phyloP scores from a whole-genome alignment of 2,113 vertebrate genomes.

The human region GRCh38 chr4:180357501-180358000 shows the following conservation, averaged over 20 bases:
- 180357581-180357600: neutral
- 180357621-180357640: neutral
- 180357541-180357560: neutral
- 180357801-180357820: neutral
- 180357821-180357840: neutral
- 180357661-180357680: neutral
- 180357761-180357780: neutral
- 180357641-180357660: neutral
- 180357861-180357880: neutral
- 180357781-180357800: neutral
- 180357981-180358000: no score
- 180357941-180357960: neutral
- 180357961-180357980: neutral
- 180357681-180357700: neutral
- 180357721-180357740: neutral
- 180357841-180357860: neutral
- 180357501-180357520: constrained; percentile 18
- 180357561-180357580: neutral
- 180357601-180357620: neutral
- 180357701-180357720: neutral
- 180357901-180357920: neutral
- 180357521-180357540: neutral
- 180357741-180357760: neutral
- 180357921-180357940: neutral
- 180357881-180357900: neutral